Conservation (phyloP, 2,797 vertebrate species). For the Sitta carolinensis region DNA sequence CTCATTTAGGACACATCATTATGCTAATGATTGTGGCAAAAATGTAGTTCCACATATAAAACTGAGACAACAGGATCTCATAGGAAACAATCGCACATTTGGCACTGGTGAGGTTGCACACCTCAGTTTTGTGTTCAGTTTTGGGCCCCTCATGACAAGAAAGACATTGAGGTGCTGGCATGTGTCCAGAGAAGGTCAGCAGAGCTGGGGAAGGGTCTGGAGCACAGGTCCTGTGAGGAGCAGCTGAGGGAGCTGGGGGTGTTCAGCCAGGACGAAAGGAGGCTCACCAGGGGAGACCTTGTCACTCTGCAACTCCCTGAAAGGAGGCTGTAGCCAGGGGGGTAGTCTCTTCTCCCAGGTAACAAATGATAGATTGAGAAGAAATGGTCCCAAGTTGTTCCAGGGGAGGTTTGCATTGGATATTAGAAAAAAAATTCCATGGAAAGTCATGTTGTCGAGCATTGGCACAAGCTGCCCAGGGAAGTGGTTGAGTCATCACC, state of each 20-base stretch:
- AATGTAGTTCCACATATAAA: background rate
- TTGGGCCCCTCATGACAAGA: background rate
- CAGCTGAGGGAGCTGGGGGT: background rate
- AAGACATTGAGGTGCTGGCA: background rate
- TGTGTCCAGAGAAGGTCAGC: fast-evolving
- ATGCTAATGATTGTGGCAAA: background rate
- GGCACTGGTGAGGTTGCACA: background rate
- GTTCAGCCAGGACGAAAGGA: background rate
- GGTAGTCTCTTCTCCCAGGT: background rate
- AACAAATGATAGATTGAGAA: background rate
- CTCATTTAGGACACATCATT: background rate
- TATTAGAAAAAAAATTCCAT: background rate
- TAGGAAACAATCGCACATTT: background rate
- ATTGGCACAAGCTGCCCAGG: background rate
- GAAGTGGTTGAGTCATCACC: background rate
- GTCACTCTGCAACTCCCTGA: background rate
- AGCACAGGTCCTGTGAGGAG: background rate
- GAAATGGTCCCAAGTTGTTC: background rate
- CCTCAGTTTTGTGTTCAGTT: background rate
- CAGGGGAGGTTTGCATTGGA: background rate
- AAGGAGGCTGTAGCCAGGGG: background rate
- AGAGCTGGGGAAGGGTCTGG: background rate
- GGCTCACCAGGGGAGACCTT: background rate
- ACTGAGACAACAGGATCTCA: background rate
- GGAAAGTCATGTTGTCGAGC: background rate